Percentiles rank a stretch among this genome's conserved stretches.
phyloP scores from a whole-genome alignment of 2,797 vertebrate species.

The Xyrichtys novacula region DNA sequence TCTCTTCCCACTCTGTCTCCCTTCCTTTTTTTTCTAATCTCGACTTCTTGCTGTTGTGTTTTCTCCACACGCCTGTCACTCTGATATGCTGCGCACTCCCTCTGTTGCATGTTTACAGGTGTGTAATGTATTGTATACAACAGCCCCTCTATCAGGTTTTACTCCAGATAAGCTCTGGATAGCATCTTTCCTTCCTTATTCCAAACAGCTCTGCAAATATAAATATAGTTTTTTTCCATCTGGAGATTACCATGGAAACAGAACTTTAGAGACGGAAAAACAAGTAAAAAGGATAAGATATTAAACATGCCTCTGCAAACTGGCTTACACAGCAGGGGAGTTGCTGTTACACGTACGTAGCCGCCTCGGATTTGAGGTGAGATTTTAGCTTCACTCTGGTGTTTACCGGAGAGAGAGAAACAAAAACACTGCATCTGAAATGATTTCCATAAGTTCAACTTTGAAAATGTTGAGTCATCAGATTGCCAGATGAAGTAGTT shows the following conservation, averaged over 20 bases:
- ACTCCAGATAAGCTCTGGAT: slow-evolving; percentile 47
- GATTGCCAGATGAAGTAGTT: background rate
- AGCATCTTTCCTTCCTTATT: slow-evolving; percentile 48
- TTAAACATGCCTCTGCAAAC: slow-evolving; percentile 40
- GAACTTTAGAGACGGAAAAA: slow-evolving; percentile 45
- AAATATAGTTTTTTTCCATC: slow-evolving; percentile 38
- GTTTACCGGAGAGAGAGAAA: slow-evolving; percentile 16
- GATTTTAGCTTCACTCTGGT: slow-evolving; percentile 5
- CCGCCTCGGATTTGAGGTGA: background rate
- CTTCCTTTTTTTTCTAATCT: slow-evolving; percentile 20
- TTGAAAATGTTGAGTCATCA: slow-evolving; percentile 22
- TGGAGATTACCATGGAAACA: slow-evolving; percentile 70
- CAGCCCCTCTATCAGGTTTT: slow-evolving; percentile 24
- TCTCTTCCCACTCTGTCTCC: slow-evolving; percentile 15
- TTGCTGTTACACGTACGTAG: background rate
- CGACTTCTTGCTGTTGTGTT: slow-evolving; percentile 12
- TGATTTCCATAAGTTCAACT: slow-evolving; percentile 11
- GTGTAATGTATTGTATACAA: slow-evolving; percentile 9
- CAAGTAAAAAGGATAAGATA: slow-evolving; percentile 40
- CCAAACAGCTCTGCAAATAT: slow-evolving; percentile 58
- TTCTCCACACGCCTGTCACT: slow-evolving; percentile 39
- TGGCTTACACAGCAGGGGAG: slow-evolving; percentile 10
- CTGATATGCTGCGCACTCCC: slow-evolving; percentile 21
- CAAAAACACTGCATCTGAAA: slow-evolving; percentile 16
- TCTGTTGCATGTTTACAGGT: slow-evolving; percentile 22